These are phyloP conservation scores for Rousettus madagascariensis DNA, from an alignment of 2,797 vertebrate genomes.

Conservation along the genomic window DNA sequence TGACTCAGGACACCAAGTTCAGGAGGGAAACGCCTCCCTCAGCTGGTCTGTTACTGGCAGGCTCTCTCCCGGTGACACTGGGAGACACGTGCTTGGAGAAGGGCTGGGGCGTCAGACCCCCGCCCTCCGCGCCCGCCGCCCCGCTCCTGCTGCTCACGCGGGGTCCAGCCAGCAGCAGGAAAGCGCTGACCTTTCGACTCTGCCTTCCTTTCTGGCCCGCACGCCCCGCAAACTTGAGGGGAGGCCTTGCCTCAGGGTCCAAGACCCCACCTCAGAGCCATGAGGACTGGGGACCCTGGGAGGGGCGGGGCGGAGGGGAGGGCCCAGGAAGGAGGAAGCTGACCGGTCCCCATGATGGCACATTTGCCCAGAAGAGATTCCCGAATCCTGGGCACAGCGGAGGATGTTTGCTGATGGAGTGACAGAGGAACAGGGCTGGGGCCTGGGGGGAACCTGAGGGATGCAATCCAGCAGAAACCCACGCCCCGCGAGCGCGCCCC, in stretches of 20 bases:
- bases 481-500: neutral
- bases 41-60: neutral
- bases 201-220: neutral
- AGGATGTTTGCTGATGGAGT: neutral
- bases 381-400: constrained; percentile 4
- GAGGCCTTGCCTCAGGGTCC: neutral
- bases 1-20: neutral
- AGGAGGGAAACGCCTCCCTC: neutral
- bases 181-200: neutral
- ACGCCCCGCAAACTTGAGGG: too few species aligned
- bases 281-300: neutral
- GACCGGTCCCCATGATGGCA: neutral
- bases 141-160: accelerated
- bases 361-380: constrained; percentile 8
- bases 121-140: neutral
- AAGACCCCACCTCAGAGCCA: accelerated
- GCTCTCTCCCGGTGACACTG: too few species aligned
- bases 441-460: neutral
- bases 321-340: neutral
- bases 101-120: accelerated
- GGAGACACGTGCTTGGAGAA: neutral
- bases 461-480: neutral
- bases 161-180: accelerated
- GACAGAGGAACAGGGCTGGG: neutral
- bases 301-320: too few species aligned